Base-by-base conservation (phyloP, 2,888 invertebrate species). In the Archips xylosteana region DNA sequence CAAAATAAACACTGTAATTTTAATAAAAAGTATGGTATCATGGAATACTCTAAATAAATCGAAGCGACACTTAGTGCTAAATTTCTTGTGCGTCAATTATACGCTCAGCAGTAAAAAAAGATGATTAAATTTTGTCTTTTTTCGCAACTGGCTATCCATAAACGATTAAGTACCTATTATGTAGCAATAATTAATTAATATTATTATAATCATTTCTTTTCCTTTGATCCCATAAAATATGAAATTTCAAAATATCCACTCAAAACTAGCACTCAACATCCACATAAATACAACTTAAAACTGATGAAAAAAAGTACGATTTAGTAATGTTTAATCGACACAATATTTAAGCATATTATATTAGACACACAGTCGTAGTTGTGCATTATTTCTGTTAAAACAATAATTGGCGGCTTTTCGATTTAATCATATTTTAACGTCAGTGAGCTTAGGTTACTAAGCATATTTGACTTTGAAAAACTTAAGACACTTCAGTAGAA, bases 1-100 rank as follows among this genome's bases (percentile, higher is more conserved):
- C 2, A 15, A 72, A 65, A 69, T 70, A 67, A 70, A 62, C 72
- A 49, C 71, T 74, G 5, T 42, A 42, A 23, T 39, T 59, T 39
- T 47, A 15, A 47, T 32, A 6, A 34, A 12, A 47, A 45, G 12
- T 23, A 45, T 63, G 45, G 32, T 32, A 34, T 47, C 32, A 32
- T 57, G 57, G 12, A 54, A 10, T 49, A 49, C n/a, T 51, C 4
- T 51, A 23, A 9, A 23, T 54, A 54, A 15, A 23, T n/a, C 15
- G 3, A 49, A 49, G n/a, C n/a, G 49, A 15, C n/a, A n/a, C 6
- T 51, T 3, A 49, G 4, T 49, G n/a, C 49, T 9, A 49, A 49
- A 49, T 49, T 9, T 10, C 2, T 39, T 23, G 23, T 39, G 9
- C 42, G 47, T 12, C 47, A 47, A 12, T 47, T 47, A 13, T 10